A percentile compares a stretch with the other conserved stretches of the same genome.
phyloP scores from a whole-genome alignment of 2,888 invertebrate species.

The Bembecia ichneumoniformis region DNA sequence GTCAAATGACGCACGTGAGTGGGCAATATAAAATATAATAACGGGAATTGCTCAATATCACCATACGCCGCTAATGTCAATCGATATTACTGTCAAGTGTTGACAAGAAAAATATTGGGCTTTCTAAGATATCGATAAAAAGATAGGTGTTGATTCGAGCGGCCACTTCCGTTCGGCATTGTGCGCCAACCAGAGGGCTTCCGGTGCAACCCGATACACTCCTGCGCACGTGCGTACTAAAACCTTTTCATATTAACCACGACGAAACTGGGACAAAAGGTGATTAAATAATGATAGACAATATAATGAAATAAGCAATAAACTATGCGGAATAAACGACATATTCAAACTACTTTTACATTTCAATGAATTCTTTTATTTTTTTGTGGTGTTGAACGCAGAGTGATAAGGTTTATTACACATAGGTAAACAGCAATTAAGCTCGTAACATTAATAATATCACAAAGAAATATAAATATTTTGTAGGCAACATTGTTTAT shows the following conservation, averaged over 20 bases:
- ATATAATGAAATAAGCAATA: slow-evolving; percentile 16
- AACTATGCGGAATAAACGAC: background rate
- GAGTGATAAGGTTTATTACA: too few species aligned
- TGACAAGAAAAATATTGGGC: slow-evolving; percentile 62
- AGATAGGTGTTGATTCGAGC: slow-evolving; percentile 69
- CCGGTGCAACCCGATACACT: slow-evolving; percentile 72
- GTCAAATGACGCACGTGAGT: too few species aligned
- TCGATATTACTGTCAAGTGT: slow-evolving; percentile 36
- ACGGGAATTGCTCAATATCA: background rate
- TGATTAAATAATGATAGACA: slow-evolving; percentile 18
- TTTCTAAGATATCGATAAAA: slow-evolving; percentile 69
- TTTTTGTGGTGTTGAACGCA: too few species aligned
- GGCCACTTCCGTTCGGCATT: slow-evolving; percentile 69
- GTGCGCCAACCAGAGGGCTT: slow-evolving; percentile 58
- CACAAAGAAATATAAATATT: too few species aligned
- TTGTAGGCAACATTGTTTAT: too few species aligned
- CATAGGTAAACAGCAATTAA: too few species aligned
- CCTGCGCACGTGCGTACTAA: slow-evolving; percentile 72
- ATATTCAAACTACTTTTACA: background rate
- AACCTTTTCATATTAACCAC: slow-evolving; percentile 60
- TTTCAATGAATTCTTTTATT: background rate
- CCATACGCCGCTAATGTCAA: slow-evolving; percentile 25
- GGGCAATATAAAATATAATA: background rate
- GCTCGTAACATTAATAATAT: too few species aligned
- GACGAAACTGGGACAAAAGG: slow-evolving; percentile 49